These are phyloP conservation scores for Australoheros facetus DNA, from an alignment of 2,797 vertebrate species.

Conservation along the genomic window DNA sequence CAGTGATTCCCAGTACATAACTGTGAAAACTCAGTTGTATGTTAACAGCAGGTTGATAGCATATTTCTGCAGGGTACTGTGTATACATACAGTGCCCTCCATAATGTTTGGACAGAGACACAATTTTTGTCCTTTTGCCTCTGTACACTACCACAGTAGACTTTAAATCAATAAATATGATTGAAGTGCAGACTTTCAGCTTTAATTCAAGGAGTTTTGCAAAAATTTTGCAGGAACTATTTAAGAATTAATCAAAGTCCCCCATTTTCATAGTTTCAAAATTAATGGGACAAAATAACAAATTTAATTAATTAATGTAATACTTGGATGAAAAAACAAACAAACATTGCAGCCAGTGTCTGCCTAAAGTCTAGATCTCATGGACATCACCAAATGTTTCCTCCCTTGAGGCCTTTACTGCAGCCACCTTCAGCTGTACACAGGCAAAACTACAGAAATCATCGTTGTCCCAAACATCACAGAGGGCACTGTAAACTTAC, in stretches of 20 bases:
- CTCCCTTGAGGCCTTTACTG: background rate
- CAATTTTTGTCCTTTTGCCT: background rate
- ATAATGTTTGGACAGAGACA: no score
- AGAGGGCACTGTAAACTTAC: background rate
- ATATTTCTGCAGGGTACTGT: background rate
- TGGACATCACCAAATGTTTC: background rate
- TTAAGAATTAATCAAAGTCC: fast-evolving
- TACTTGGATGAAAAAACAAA: background rate
- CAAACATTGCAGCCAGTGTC: background rate
- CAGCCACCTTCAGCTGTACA: fast-evolving
- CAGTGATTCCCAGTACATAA: no score
- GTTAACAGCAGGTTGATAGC: no score
- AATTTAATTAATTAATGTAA: background rate
- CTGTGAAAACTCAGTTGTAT: no score
- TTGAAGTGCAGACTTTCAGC: fast-evolving
- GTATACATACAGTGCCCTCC: background rate
- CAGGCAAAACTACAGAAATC: background rate
- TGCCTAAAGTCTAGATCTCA: background rate
- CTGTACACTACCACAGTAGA: fast-evolving
- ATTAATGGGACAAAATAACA: background rate
- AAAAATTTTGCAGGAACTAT: fast-evolving
- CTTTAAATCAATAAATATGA: background rate
- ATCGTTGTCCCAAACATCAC: fast-evolving
- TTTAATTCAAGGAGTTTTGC: background rate
- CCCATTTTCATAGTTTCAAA: background rate